These are phyloP conservation scores for Homarus americanus DNA, from an alignment of 1,140 invertebrate genomes.

Conservation along the genomic window DNA sequence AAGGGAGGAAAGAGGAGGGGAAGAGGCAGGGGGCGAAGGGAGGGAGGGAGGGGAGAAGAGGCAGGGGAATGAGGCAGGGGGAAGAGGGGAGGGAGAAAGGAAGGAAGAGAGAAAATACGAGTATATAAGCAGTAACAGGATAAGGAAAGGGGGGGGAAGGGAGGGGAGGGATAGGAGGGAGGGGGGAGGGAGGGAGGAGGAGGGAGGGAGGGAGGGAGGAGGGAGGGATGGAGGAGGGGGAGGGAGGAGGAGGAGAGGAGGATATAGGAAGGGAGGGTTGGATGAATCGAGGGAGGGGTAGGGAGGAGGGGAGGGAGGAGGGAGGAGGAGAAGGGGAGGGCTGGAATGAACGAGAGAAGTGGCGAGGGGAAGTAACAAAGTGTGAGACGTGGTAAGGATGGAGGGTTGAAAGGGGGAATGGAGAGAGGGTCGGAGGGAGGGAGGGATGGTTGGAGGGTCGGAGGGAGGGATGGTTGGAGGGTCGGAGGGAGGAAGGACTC, in stretches of 20 bases:
- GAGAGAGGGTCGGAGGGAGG: not conserved
- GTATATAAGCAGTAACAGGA: not conserved
- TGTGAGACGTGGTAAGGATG: not conserved
- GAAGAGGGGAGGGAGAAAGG: not conserved
- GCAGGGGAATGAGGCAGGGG: no score
- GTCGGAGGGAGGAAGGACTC: no score
- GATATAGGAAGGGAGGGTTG: not conserved
- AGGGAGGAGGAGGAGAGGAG: constrained; percentile 9
- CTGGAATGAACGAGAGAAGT: constrained; percentile 5
- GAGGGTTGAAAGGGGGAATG: not conserved
- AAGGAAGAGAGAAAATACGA: not conserved
- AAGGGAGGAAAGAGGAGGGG: not conserved
- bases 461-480: not conserved
- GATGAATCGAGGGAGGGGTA: not conserved
- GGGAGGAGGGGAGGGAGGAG: constrained; percentile 3
- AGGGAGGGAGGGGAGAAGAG: not conserved
- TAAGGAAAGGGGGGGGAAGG: no score
- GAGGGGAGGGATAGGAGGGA: not conserved
- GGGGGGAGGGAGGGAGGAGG: no score
- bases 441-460: not conserved
- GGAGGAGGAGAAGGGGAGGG: constrained; percentile 27
- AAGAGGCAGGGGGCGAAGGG: not conserved
- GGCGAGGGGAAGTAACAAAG: not conserved
- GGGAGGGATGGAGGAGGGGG: not conserved
- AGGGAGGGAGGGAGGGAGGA: not conserved